Evolutionary conservation across 2,113 vertebrate species (phyloP), one percentile per base, ranked within the genome.

Genomic region (Anoplopoma fimbria): DNA sequence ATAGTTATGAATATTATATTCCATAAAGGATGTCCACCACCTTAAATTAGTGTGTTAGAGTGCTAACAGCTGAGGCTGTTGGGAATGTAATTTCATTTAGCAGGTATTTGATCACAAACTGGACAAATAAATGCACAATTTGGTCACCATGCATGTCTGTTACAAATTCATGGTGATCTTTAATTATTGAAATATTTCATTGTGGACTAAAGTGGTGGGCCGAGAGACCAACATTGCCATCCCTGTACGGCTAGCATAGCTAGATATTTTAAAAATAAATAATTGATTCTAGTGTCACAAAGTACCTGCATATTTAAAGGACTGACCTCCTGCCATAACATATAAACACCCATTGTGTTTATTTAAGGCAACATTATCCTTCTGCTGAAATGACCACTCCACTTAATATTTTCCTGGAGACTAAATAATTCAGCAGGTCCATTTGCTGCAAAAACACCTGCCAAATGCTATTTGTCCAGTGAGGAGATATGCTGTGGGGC

Each of bases 391-490:
- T 63, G 55, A 77, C 77, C 21, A 36, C 34, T 74, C 58, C 25
- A 38, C 67, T 61, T 60, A 69, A 62, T 79, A 71, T 88, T 71
- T 87, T 80, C 77, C 70, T 51, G 29, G 15, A 80, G 4, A 65
- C 47, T 88, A 77, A 90, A 90, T 89, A 83, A 89, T 88, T 90
- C 69, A 89, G 15, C 4, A 9, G 40, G 27, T 75, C 17, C 86
- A 25, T 86, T 86, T 82, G 55, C 74, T 78, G 72, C 45, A 73
- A 60, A 51, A 81, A 68, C 63, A 77, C 65, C 73, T 83, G 82
- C 63, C 75, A 87, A 62, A 76, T 27, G 25, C 29, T 53, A 27
- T 89, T 84, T 82, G 70, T 71, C 67, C 79, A 64, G 67, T 58
- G 27, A 73, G 1, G 69, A 34, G 51, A 40, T 27, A 57, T 69